phyloP scores from a whole-genome alignment of 1,140 invertebrate species.

The Tetranychus urticae region DNA sequence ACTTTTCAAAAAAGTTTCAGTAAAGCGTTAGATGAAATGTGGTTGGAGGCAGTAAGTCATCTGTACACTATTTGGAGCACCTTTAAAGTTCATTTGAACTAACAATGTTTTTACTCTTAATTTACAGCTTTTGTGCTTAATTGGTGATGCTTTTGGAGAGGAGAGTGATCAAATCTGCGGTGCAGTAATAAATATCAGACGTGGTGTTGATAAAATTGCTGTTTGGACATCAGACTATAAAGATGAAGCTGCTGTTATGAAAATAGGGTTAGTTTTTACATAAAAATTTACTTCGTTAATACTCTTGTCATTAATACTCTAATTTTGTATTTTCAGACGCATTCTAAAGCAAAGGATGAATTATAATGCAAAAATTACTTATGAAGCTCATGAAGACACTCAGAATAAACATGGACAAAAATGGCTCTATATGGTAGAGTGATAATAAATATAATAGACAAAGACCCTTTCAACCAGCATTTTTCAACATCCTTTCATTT shows the following conservation, averaged over 20 bases:
- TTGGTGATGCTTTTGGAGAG: slow-evolving; percentile 9
- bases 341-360: slow-evolving; percentile 2
- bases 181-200: slow-evolving; percentile 6
- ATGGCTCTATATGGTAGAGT: background rate
- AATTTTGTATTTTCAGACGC: slow-evolving; percentile 1
- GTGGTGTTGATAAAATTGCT: slow-evolving; percentile 2
- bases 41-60: slow-evolving; percentile 9
- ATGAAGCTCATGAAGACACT: slow-evolving; percentile 5
- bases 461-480: background rate
- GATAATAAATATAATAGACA: background rate
- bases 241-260: background rate
- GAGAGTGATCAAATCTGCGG: slow-evolving; percentile 9
- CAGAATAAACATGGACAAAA: background rate
- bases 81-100: background rate
- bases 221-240: slow-evolving; percentile 7
- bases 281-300: background rate
- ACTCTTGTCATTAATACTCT: background rate
- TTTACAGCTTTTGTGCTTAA: slow-evolving; percentile 5
- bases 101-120: background rate
- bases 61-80: background rate
- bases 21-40: slow-evolving; percentile 1
- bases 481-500: background rate
- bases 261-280: slow-evolving; percentile 4
- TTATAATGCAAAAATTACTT: background rate
- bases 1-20: background rate